Evolutionary conservation across 2,113 vertebrate genomes (phyloP).

Genomic region (Saccopteryx leptura): DNA sequence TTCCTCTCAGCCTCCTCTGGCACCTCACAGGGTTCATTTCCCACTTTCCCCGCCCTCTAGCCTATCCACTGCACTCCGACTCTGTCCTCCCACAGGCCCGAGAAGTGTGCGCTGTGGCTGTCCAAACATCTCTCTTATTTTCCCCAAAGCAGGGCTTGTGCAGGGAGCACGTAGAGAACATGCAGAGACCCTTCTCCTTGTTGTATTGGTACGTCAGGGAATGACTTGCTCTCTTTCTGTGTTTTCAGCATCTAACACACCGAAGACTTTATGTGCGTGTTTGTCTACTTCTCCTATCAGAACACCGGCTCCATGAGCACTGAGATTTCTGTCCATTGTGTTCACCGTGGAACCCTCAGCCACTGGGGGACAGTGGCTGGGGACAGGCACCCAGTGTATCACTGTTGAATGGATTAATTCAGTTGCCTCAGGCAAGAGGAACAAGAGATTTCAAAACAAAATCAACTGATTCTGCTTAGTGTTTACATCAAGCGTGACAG

Average conservation of each 20-base stretch:
- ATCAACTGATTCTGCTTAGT: not conserved
- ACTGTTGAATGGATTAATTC: not conserved
- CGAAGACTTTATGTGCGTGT: not conserved
- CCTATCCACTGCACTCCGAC: not conserved
- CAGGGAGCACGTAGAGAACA: accelerated
- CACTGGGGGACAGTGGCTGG: not conserved
- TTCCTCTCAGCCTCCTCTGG: not conserved
- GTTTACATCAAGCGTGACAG: not conserved
- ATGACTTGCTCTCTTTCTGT: not conserved
- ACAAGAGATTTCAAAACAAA: not conserved
- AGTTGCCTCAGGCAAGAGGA: not conserved
- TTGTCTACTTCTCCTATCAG: not conserved
- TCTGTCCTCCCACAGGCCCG: accelerated
- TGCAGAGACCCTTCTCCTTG: accelerated
- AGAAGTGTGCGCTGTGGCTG: accelerated
- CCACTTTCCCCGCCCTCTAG: not conserved
- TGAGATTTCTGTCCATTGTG: not conserved
- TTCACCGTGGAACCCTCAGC: not conserved
- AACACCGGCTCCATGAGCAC: not conserved
- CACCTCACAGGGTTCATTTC: not conserved
- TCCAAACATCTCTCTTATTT: not conserved
- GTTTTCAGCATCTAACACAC: not conserved
- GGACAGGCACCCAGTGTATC: not conserved
- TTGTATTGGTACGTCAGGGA: accelerated
- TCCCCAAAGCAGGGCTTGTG: not conserved